Base-by-base conservation (phyloP, 2,888 invertebrate genomes). In the Gastracanthus pulcherrimus region DNA sequence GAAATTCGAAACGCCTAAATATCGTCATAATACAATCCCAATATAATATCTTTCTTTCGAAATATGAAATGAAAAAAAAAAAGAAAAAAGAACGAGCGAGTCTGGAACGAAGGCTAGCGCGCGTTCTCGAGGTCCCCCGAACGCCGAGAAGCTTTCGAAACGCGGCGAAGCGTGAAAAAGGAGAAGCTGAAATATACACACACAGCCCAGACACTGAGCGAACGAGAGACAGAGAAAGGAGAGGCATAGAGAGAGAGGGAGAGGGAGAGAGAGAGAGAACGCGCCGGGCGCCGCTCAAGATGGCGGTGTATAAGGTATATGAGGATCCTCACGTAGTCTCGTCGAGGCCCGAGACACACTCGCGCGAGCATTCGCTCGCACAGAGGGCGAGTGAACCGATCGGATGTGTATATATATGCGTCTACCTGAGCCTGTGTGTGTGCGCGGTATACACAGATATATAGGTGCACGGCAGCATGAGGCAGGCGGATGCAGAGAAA, bases 101-200 rank as follows among this genome's bases (percentile, higher is more conserved):
- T 19, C 19, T n/a, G n/a, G n/a, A n/a, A n/a, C 58, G 74, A 66
- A 67, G 79, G 58, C 45, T 72, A 31, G 9, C 45, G 26, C 29
- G 60, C 38, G 36, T 26, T 69, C 29, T 29, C 36, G 62, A 67
- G 58, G 45, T 36, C 67, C 71, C 60, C 64, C 72, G 29, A 41
- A 72, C 34, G 60, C 48, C n/a, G 19, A 55, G 58, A 29, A 34
- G 76, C 80, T 81, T 81, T 81, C 76, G 76, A 81, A 81, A 81
- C 66, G 76, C 80, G 34, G 23, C 80, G 34, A 19, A 71, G 76
- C 70, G 48, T 80, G 75, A 64, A 80, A 74, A 75, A 75, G 69
- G 74, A 75, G 69, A 80, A 58, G 62, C 55, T 26, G 55, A 78
- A 64, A 78, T 16, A 70, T 11, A 67, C 26, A 76, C 6, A 48